Percentiles rank a stretch among this genome's conserved stretches.
These are phyloP conservation scores for Eurystomus gularis DNA, from an alignment of 2,113 vertebrate species.

Conservation along the genomic window DNA sequence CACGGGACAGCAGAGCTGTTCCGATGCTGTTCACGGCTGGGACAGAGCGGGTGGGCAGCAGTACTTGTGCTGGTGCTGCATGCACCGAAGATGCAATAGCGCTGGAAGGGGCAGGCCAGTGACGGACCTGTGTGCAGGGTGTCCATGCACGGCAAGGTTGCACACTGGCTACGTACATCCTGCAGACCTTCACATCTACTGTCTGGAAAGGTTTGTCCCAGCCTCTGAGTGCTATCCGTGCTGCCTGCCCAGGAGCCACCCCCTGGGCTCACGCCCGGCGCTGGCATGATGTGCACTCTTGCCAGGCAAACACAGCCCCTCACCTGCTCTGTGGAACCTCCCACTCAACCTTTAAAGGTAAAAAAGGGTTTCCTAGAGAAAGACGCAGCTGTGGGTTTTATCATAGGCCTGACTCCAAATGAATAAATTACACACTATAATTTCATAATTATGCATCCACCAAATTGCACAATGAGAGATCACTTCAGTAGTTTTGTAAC, in stretches of 20 bases:
- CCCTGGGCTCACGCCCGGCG: fast-evolving
- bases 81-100: fast-evolving
- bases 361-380: neutral
- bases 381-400: slow-evolving; percentile 27
- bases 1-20: neutral
- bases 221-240: neutral
- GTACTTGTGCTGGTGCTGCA: neutral
- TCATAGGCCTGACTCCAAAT: slow-evolving; percentile 8
- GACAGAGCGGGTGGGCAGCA: neutral
- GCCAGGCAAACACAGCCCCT: neutral
- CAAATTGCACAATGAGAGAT: slow-evolving; percentile 15
- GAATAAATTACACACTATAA: slow-evolving; percentile 50
- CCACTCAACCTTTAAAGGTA: neutral
- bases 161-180: neutral
- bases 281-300: neutral
- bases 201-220: neutral
- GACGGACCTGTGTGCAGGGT: fast-evolving
- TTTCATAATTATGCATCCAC: slow-evolving; percentile 21
- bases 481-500: neutral
- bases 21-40: neutral
- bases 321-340: neutral
- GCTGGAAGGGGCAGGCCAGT: neutral
- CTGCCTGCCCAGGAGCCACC: neutral
- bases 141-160: neutral
- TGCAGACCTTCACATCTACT: neutral